Conservation (phyloP, 2,113 vertebrate species). For the Gobius niger region DNA sequence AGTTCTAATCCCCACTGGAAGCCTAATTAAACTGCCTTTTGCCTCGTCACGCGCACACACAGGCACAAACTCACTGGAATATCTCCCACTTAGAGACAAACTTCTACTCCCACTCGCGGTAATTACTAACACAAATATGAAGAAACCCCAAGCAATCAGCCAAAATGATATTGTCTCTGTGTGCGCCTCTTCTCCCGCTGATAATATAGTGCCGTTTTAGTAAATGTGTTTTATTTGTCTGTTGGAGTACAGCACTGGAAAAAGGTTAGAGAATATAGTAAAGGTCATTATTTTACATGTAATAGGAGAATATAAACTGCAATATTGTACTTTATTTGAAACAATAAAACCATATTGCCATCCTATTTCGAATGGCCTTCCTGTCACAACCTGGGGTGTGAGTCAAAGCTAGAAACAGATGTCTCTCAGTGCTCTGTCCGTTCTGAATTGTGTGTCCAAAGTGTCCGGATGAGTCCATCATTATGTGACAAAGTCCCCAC, state of each 20-base stretch:
- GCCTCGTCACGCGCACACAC: slow-evolving; percentile 33
- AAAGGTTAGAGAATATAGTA: neutral
- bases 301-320: slow-evolving; percentile 36
- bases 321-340: neutral
- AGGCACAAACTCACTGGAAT: neutral
- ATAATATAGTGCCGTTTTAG: slow-evolving; percentile 27
- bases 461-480: slow-evolving; percentile 32
- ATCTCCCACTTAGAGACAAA: slow-evolving; percentile 2
- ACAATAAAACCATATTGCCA: neutral
- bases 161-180: slow-evolving; percentile 31
- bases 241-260: neutral
- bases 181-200: slow-evolving; percentile 11
- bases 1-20: slow-evolving; percentile 67
- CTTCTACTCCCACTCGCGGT: neutral
- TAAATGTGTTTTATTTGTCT: neutral
- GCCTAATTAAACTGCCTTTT: slow-evolving; percentile 75
- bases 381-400: too few relatives aligned
- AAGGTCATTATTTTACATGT: neutral
- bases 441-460: slow-evolving; percentile 47
- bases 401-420: too few relatives aligned
- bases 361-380: neutral
- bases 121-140: slow-evolving; percentile 12
- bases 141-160: slow-evolving; percentile 41
- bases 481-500: slow-evolving; percentile 39
- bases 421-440: slow-evolving; percentile 10